phyloP scores from a whole-genome alignment of 2,888 invertebrate species.

The Bellardia pandia region DNA sequence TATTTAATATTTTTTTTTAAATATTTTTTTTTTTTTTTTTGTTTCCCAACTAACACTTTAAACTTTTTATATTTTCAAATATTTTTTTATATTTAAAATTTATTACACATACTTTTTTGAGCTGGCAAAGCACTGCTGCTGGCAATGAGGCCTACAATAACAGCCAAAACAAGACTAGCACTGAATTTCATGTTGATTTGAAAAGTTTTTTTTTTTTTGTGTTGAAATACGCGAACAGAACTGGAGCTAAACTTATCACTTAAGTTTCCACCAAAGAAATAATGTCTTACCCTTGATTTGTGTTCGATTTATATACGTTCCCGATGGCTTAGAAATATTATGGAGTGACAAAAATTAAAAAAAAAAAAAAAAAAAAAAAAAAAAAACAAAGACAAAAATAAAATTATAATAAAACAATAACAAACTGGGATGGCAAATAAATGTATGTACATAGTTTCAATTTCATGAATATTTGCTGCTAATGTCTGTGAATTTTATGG shows the following conservation, averaged over 20 bases:
- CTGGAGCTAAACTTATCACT: slow-evolving; percentile 84
- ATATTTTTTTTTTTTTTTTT: not conserved
- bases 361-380: slow-evolving; percentile 49
- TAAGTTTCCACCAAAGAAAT: slow-evolving; percentile 84
- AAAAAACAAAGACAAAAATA: not conserved
- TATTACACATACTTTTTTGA: slow-evolving; percentile 79
- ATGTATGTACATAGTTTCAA: slow-evolving; percentile 21
- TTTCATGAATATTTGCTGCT: slow-evolving; percentile 52
- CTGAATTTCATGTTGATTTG: slow-evolving; percentile 78
- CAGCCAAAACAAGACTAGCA: slow-evolving; percentile 78
- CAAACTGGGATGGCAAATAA: slow-evolving; percentile 6
- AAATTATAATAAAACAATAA: too few relatives aligned
- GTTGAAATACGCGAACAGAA: slow-evolving; percentile 69
- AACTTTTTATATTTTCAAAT: slow-evolving; percentile 21
- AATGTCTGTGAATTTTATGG: not conserved
- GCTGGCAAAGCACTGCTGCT: slow-evolving; percentile 79
- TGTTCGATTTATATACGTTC: slow-evolving; percentile 84
- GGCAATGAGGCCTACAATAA: slow-evolving; percentile 79
- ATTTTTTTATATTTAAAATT: slow-evolving; percentile 18
- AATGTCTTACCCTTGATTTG: slow-evolving; percentile 80
- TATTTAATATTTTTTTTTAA: not conserved
- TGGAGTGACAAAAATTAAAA: slow-evolving; percentile 75
- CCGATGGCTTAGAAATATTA: slow-evolving; percentile 59
- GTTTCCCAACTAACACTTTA: not conserved
- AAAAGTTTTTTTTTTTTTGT: slow-evolving; percentile 42